Evolutionary conservation across 2,888 invertebrate species (phyloP).

Genomic region (Lasioglossum marginatum): DNA sequence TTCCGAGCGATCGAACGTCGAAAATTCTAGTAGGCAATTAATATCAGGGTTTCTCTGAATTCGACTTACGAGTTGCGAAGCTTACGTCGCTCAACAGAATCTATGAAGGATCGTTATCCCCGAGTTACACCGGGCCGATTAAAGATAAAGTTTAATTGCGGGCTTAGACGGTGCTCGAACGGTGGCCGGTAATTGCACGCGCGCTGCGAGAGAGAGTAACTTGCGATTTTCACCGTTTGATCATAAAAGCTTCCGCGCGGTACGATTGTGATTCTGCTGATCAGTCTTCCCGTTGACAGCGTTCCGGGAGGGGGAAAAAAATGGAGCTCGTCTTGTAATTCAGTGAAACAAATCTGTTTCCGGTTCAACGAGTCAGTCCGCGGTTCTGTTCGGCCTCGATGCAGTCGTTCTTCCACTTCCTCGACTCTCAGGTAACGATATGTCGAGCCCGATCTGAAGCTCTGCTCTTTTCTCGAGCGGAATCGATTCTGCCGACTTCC

Average conservation of each 20-base stretch:
- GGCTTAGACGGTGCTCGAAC: conserved; percentile 45
- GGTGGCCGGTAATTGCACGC: conserved; percentile 60
- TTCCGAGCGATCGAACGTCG: not conserved
- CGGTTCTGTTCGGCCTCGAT: conserved; percentile 12
- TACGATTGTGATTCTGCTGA: conserved; percentile 61
- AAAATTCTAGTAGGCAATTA: conserved; percentile 24
- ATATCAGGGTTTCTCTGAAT: conserved; percentile 24
- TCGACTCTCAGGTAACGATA: conserved; percentile 17
- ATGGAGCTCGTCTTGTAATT: conserved; percentile 29
- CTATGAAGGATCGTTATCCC: conserved; percentile 48
- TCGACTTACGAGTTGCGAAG: conserved; percentile 25
- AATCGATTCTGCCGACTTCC: conserved; percentile 6
- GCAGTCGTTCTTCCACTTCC: not conserved
- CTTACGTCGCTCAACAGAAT: conserved; percentile 28
- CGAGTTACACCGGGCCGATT: conserved; percentile 54
- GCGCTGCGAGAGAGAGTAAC: conserved; percentile 29
- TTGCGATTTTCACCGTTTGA: conserved; percentile 57
- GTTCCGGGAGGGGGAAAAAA: conserved; percentile 33
- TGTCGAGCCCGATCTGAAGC: conserved; percentile 8
- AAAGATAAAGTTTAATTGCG: conserved; percentile 70
- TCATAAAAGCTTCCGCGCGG: conserved; percentile 49
- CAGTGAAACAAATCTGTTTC: conserved; percentile 42
- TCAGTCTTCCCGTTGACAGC: conserved; percentile 61
- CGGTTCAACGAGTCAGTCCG: not conserved
- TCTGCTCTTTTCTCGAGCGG: conserved; percentile 1